phyloP scores from a whole-genome alignment of 2,888 invertebrate species.

The Callimorpha dominula region DNA sequence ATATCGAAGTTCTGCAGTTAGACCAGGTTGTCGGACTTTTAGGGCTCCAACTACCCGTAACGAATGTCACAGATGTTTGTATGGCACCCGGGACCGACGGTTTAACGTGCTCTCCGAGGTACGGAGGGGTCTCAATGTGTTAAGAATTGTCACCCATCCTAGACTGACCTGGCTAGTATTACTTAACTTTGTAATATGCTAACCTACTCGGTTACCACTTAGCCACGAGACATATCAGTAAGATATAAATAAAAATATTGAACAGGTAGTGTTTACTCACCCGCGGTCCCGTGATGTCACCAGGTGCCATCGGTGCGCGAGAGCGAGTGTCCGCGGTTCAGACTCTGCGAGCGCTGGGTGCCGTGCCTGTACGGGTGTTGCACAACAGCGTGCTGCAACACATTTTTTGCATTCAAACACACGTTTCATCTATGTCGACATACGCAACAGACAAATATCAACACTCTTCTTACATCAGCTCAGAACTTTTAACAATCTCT shows the following conservation, averaged over 20 bases:
- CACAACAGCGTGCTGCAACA: conserved; percentile 88
- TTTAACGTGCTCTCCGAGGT: too few relatives aligned
- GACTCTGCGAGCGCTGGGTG: conserved; percentile 90
- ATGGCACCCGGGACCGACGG: too few relatives aligned
- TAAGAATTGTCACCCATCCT: too few relatives aligned
- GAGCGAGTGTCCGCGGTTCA: conserved; percentile 91
- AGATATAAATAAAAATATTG: not conserved
- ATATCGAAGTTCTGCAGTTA: too few relatives aligned
- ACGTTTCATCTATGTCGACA: conserved; percentile 1
- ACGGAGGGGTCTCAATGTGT: too few relatives aligned
- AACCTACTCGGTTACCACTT: too few relatives aligned
- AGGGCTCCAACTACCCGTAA: too few relatives aligned
- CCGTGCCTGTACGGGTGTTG: conserved; percentile 88
- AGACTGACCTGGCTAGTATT: too few relatives aligned
- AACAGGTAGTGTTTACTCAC: conserved; percentile 62
- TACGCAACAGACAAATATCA: conserved; percentile 2
- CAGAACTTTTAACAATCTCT: conserved; percentile 11
- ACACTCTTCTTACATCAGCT: conserved; percentile 10
- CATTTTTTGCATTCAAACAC: conserved; percentile 34
- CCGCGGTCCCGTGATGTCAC: conserved; percentile 93
- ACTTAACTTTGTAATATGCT: too few relatives aligned
- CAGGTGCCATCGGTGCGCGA: conserved; percentile 91
- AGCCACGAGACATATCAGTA: not conserved
- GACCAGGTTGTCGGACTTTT: too few relatives aligned
- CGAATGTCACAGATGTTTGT: too few relatives aligned